These are phyloP conservation scores for Drosophila gunungcola DNA, from an alignment of 1,140 invertebrate genomes.

Conservation along the genomic window DNA sequence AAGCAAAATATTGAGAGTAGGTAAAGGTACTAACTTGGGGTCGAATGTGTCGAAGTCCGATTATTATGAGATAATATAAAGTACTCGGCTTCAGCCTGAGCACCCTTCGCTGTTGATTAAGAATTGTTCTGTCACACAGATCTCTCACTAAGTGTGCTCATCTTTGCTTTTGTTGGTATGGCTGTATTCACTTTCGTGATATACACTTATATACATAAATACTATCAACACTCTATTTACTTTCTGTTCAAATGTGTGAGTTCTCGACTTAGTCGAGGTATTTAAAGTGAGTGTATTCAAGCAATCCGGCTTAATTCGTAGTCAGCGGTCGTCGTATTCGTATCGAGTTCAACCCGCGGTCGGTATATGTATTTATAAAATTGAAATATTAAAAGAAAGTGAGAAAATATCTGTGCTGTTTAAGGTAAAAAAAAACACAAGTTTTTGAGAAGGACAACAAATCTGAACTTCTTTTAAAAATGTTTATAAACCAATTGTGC, in stretches of 20 bases:
- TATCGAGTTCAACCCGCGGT: conserved; percentile 31
- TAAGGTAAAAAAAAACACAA: conserved; percentile 41
- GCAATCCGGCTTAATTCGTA: conserved; percentile 69
- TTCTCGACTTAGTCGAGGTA: conserved; percentile 41
- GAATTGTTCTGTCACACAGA: conserved; percentile 15
- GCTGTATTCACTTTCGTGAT: conserved; percentile 1
- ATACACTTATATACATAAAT: conserved; percentile 7
- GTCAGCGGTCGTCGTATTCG: conserved; percentile 50
- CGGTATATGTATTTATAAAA: conserved; percentile 22
- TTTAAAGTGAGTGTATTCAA: conserved; percentile 68
- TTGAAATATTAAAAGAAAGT: conserved; percentile 33
- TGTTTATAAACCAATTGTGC: conserved; percentile 5
- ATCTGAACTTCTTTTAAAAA: not conserved
- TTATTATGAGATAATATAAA: conserved; percentile 27
- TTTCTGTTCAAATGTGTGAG: not conserved
- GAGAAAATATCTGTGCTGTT: conserved; percentile 21
- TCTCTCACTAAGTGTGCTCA: not conserved
- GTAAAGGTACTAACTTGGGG: conserved; percentile 16
- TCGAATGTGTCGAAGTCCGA: conserved; percentile 21
- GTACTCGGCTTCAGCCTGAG: conserved; percentile 13
- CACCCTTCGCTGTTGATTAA: conserved; percentile 30
- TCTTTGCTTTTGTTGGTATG: not conserved
- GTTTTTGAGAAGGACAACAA: not conserved
- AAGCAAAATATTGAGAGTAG: not conserved
- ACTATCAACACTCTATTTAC: conserved; percentile 6